phyloP scores from a whole-genome alignment of 2,797 vertebrate genomes.

The Poeciliopsis infans region DNA sequence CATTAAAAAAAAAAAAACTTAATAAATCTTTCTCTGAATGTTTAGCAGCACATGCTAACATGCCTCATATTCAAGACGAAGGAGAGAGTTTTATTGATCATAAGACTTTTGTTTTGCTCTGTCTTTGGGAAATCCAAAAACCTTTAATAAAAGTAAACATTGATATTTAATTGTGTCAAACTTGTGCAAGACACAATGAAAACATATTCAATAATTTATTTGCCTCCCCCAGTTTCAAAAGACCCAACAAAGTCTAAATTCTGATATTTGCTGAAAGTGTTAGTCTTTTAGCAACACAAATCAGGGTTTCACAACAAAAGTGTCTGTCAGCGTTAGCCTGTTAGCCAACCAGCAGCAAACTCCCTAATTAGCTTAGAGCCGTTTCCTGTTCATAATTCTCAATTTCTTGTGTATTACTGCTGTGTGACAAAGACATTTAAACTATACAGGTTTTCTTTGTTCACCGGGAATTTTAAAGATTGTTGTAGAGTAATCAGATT shows the following conservation, averaged over 20 bases:
- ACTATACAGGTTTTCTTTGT: conserved; percentile 34
- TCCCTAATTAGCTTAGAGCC: conserved; percentile 41
- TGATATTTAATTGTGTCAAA: not conserved
- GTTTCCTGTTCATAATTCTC: conserved; percentile 16
- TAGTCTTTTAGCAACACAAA: not conserved
- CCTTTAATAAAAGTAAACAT: not conserved
- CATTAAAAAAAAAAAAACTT: not conserved
- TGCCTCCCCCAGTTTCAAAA: not conserved
- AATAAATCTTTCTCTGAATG: not conserved
- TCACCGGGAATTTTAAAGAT: conserved; percentile 24
- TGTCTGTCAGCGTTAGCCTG: not conserved
- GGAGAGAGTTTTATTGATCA: not conserved
- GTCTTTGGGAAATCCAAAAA: not conserved
- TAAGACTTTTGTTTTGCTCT: not conserved
- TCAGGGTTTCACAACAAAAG: not conserved
- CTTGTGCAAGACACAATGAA: not conserved
- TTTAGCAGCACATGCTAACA: not conserved
- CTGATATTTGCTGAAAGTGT: not conserved
- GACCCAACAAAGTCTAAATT: not conserved
- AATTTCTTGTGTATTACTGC: conserved; percentile 31
- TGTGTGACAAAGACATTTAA: conserved; percentile 30
- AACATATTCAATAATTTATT: not conserved
- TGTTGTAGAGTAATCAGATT: conserved; percentile 64
- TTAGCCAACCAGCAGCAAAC: conserved; percentile 26
- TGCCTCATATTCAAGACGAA: not conserved